Percentiles rank a stretch among this genome's conserved stretches.
Evolutionary conservation across 2,888 invertebrate species (phyloP).

Genomic region (Plusia festucae): DNA sequence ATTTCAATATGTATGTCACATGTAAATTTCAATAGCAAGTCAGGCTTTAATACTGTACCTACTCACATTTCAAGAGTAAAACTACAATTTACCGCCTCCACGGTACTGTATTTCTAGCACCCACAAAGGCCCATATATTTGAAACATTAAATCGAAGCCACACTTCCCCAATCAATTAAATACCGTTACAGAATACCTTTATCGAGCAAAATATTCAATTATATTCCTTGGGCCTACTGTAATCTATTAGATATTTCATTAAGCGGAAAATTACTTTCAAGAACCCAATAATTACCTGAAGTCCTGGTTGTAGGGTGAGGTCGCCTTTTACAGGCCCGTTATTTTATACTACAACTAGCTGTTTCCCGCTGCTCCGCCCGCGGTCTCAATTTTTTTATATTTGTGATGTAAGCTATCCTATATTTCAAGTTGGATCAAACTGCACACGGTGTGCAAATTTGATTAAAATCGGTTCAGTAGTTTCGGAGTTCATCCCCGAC

Average conservation of each 20-base stretch:
- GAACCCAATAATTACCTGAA: conserved; percentile 52
- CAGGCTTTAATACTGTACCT: neutral
- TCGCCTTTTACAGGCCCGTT: conserved; percentile 40
- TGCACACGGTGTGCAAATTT: too few species aligned
- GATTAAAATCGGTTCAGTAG: too few species aligned
- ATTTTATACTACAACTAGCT: conserved; percentile 38
- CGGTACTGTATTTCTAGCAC: conserved; percentile 3
- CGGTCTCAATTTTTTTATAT: too few species aligned
- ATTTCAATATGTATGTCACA: too few species aligned
- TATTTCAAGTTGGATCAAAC: too few species aligned
- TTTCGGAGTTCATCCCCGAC: too few species aligned
- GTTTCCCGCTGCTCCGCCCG: too few species aligned
- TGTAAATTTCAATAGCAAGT: neutral
- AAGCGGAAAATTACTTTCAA: conserved; percentile 63
- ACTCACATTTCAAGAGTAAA: neutral
- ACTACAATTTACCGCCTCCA: neutral
- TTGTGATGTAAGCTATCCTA: too few species aligned
- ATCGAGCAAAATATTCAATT: conserved; percentile 54
- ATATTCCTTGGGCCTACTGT: conserved; percentile 46
- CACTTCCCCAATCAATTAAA: conserved; percentile 43
- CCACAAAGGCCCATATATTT: conserved; percentile 17
- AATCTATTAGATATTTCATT: conserved; percentile 65
- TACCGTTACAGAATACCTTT: conserved; percentile 42
- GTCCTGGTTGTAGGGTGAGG: conserved; percentile 30
- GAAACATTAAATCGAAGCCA: conserved; percentile 23